Base-by-base conservation (phyloP, 2,113 vertebrate species). In the Malaclemys terrapin region DNA sequence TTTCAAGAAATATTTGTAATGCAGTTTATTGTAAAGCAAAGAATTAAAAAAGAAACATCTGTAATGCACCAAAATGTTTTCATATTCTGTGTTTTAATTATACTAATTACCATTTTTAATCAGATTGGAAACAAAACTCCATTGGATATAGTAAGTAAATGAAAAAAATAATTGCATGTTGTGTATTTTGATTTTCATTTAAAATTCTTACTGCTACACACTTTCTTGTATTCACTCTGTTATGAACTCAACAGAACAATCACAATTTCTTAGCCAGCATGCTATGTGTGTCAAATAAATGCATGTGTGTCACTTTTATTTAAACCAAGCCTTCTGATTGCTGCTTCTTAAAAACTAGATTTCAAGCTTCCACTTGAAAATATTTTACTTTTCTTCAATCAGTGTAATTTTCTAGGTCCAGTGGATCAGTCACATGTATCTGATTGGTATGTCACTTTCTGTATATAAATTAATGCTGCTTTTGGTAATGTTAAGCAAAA, bases 91-190 rank as follows among this genome's bases (percentile, higher is more conserved):
- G 76, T 85, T 95, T 83, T 84, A 82, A 42, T 93, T 96, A 69
- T 94, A 89, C 88, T 96, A 78, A 95, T 88, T 96, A 89, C 93
- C 89, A 38, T 97, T 98, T 97, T 97, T 94, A 89, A 97, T 95
- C 94, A 97, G 92, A 97, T 97, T 90, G 89, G 96, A 97, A 97
- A 92, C 95, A 97, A 98, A 98, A 96, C 93, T 93, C 96, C 94
- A 87, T 91, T 96, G 95, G 91, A 97, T 89, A 93, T 94, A 95
- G 90, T 96, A 87, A 98, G 96, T 97, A 97, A 96, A 91, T 78
- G 53, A 94, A 87, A 85, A 89, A 92, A 89, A 92, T 10, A 12
- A 50, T 47, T 93, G 93, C 88, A 92, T 96, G 93, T 85, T 90
- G 59, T 93, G 88, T 89, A 69, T 85, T 93, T 94, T 69, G 65